phyloP scores from a whole-genome alignment of 2,113 vertebrate species.

The Psittacula cyanocephala region DNA sequence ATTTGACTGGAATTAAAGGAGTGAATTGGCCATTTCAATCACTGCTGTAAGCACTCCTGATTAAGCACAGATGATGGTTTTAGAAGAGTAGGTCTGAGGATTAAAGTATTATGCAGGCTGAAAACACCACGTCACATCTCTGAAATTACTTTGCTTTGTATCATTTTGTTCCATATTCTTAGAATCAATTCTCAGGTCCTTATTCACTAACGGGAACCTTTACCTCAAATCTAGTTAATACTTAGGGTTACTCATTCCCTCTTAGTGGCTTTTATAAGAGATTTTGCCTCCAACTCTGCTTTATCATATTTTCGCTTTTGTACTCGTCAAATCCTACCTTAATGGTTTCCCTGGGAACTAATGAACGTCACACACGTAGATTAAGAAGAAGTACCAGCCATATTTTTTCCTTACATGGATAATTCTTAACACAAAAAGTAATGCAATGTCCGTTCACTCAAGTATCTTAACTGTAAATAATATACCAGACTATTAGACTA shows the following conservation, averaged over 20 bases:
- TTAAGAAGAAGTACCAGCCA: neutral
- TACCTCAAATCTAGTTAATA: neutral
- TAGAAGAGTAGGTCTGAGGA: constrained; percentile 8
- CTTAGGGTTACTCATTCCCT: neutral
- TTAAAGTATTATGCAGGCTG: constrained; percentile 29
- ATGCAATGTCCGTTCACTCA: neutral
- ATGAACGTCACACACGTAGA: neutral
- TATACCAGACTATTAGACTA: neutral
- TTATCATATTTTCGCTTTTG: neutral
- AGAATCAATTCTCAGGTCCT: neutral
- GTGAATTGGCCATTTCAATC: neutral
- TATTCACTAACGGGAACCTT: neutral
- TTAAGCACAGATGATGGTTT: constrained; percentile 12
- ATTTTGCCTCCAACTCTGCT: neutral
- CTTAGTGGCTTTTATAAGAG: neutral
- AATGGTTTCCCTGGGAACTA: neutral
- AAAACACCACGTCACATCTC: neutral
- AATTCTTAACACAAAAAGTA: neutral
- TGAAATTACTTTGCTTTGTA: constrained; percentile 13
- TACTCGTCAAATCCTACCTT: neutral
- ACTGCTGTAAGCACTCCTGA: neutral
- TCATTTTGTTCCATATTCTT: neutral
- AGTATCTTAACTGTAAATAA: neutral
- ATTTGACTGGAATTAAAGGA: neutral
- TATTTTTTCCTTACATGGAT: neutral